Base-by-base conservation (phyloP, 2,888 invertebrate genomes). In the Callyntrura guangdongensis region DNA sequence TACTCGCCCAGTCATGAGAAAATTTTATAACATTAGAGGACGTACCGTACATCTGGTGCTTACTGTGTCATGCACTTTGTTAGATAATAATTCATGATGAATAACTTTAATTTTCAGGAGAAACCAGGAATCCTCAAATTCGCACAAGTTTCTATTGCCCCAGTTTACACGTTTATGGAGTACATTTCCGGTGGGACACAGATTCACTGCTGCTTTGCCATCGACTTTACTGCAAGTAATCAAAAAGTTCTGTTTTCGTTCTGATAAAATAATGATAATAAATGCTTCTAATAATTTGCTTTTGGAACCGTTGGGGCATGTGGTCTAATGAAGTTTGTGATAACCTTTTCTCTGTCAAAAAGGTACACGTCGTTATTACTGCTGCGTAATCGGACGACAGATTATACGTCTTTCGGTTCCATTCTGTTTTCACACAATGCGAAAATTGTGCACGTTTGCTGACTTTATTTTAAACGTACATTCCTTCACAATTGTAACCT, bases 171-270 rank as follows among this genome's bases (percentile, higher is more conserved):
- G 4, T 96, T 96, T 94, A 94, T 96, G 90, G 96, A 96, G 94
- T 96, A 96, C 94, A 95, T 96, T 81, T 95, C 95, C 91, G 95
- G 95, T 82, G 96, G 96, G 14, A 95, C 95, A 25, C 95, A 95
- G 92, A 94, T 95, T 56, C 95, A 95, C 93, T 95, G 95, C 93
- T 95, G 95, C 22, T 94, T 95, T 92, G 95, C 95, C 67, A 95
- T 95, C 91, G 95, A 95, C 94, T 95, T 95, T 91, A 95, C 95
- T 81, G 95, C 91, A 84, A 85, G 95, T 95, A 94, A 92, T 77
- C 53, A 77, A 77, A 77, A 74, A 77, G 25, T 77, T 77, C 27
- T 14, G 3, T 77, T 77, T 77, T 53, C 53, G 20, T 49, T n/a
- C 14, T 77, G 20, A 77, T 77, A 77, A 77, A 53, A 53, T 77